phyloP scores from a whole-genome alignment of 2,113 vertebrate genomes.

The Petrocephalus zakoni region DNA sequence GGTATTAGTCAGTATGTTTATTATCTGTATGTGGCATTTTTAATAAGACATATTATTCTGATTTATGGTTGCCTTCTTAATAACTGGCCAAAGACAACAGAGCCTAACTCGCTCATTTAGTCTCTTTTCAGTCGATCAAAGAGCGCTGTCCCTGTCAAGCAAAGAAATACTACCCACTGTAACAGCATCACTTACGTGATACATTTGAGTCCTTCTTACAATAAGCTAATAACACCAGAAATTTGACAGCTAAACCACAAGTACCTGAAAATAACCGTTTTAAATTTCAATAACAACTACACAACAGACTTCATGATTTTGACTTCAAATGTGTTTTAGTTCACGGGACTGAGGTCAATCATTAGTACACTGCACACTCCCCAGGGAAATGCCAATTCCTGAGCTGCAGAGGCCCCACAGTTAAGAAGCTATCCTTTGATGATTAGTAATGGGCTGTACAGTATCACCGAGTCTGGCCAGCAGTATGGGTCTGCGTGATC shows the following conservation, averaged over 20 bases:
- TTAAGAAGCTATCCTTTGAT: background rate
- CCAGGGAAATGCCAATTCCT: background rate
- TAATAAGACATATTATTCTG: background rate
- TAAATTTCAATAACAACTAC: background rate
- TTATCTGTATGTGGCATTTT: background rate
- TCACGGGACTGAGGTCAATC: background rate
- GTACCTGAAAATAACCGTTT: conserved; percentile 13
- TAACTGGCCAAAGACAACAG: background rate
- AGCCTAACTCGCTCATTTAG: background rate
- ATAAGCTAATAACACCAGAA: background rate
- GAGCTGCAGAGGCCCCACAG: background rate
- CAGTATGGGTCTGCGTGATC: background rate
- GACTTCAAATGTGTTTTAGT: background rate
- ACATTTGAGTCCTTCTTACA: background rate
- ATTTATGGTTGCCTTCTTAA: background rate
- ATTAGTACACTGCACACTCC: background rate
- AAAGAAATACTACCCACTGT: background rate
- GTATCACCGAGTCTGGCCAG: background rate
- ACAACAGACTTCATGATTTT: background rate
- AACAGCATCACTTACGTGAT: background rate
- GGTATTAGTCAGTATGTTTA: background rate
- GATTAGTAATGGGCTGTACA: background rate
- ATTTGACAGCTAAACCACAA: conserved; percentile 20
- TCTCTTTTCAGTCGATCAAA: background rate
- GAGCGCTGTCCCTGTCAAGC: background rate